These are phyloP conservation scores for Tetramorium alpestre DNA, from an alignment of 1,140 invertebrate genomes.

Conservation along the genomic window DNA sequence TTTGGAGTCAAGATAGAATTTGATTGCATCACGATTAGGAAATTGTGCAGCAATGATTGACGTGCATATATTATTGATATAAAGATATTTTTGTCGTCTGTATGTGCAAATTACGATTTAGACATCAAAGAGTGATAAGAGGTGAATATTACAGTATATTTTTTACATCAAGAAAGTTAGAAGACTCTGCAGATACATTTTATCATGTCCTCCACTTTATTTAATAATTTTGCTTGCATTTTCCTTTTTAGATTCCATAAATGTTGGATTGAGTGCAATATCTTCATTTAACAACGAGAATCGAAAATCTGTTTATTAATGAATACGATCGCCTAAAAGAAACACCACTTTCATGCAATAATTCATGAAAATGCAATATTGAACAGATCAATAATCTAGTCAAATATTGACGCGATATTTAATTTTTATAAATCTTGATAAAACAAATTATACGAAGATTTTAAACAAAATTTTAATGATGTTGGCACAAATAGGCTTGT, in stretches of 20 bases:
- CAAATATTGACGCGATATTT: neutral
- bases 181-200: neutral
- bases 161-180: neutral
- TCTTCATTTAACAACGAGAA: neutral
- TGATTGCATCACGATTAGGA: neutral
- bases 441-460: neutral
- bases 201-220: neutral
- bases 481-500: constrained; percentile 12
- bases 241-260: neutral
- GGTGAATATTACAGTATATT: neutral
- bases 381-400: neutral
- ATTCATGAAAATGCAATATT: neutral
- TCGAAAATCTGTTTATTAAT: neutral
- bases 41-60: neutral
- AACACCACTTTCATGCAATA: neutral
- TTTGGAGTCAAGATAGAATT: neutral
- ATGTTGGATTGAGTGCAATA: too few species aligned
- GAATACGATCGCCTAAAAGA: neutral
- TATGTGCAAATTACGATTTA: neutral
- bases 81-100: neutral
- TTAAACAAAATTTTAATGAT: neutral
- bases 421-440: neutral
- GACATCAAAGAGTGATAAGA: neutral
- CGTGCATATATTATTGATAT: neutral
- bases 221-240: neutral